Evolutionary conservation across 2,113 vertebrate species (phyloP), one percentile per base, ranked within the genome.

Genomic region (Marcusenius ussheri): DNA sequence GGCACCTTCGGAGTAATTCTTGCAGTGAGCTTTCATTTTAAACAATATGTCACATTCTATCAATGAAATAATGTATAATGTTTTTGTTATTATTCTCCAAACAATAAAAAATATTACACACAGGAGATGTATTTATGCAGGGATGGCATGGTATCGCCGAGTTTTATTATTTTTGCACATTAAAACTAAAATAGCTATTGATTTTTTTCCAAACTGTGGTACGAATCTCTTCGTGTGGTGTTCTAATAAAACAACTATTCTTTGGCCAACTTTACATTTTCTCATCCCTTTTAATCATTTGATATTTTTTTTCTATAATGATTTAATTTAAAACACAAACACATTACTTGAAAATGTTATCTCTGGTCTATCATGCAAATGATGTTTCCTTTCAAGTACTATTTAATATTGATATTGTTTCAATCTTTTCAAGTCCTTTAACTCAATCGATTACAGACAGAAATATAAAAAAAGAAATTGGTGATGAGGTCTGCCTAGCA

Each of bases 401-500:
- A 27, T 47, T 27, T 51, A 10, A 21, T 49, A 49, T 47, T 15
- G 11, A 51, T 13, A 19, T 35, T 8, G 27, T 15, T 35, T 87
- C 8, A 51, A 15, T 13, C 11, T 86, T n/a, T 27, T 31, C 84
- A 50, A 27, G 84, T 47, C 83, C 27, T 19, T 11, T 7, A 66
- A 58, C 56, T 58, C 56, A 24, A 24, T 58, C 21, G 56, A 58
- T 58, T 58, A 58, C 56, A 58, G 21, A 58, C 19, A 58, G 56
- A 58, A 24, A 58, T 58, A 58, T 58, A 58, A 58, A 58, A 24
- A 24, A 3, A 24, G 21, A 11, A 66, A 66, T 27, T 66, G 62
- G 88, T 87, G 83, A 9, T 90, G 88, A 92, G 92, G 87, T 77
- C 87, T 83, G 88, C 42, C 56, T 45, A 70, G n/a, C 70, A 87